These are phyloP conservation scores for Fissipunctia ypsillon DNA, from an alignment of 2,888 invertebrate species.

Conservation along the genomic window DNA sequence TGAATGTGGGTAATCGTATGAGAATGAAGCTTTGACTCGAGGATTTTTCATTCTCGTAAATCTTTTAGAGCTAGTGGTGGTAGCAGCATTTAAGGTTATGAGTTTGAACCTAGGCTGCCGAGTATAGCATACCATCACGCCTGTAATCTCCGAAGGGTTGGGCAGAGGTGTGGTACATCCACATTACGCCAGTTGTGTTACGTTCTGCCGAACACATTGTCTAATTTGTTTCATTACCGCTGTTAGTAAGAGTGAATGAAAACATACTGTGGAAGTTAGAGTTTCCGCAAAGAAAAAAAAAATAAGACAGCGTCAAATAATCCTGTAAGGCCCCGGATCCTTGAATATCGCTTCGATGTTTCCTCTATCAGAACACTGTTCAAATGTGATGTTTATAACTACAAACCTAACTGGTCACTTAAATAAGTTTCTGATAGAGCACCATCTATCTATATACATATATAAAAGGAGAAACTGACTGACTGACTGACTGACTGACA, in stretches of 20 bases:
- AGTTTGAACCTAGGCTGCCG: background rate
- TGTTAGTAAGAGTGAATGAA: background rate
- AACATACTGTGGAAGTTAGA: background rate
- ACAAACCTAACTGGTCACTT: background rate
- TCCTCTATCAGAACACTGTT: background rate
- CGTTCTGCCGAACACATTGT: background rate
- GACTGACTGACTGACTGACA: too few relatives aligned
- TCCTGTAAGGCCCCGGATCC: background rate
- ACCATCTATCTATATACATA: too few relatives aligned
- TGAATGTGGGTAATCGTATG: slow-evolving; percentile 37
- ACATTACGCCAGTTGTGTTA: background rate
- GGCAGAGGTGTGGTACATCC: too few relatives aligned
- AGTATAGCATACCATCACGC: background rate
- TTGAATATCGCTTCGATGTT: background rate
- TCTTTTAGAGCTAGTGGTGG: slow-evolving; percentile 3
- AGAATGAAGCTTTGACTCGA: slow-evolving; percentile 7
- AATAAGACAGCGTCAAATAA: background rate
- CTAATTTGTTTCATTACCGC: background rate
- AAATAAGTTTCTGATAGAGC: background rate
- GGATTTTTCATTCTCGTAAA: slow-evolving; percentile 26
- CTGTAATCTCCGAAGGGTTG: too few relatives aligned
- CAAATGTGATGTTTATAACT: background rate
- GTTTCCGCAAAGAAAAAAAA: background rate
- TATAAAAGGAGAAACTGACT: too few relatives aligned
- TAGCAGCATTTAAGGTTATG: background rate